Conservation (phyloP, 2,113 vertebrate species). For the Gallinago paraguaiae region DNA sequence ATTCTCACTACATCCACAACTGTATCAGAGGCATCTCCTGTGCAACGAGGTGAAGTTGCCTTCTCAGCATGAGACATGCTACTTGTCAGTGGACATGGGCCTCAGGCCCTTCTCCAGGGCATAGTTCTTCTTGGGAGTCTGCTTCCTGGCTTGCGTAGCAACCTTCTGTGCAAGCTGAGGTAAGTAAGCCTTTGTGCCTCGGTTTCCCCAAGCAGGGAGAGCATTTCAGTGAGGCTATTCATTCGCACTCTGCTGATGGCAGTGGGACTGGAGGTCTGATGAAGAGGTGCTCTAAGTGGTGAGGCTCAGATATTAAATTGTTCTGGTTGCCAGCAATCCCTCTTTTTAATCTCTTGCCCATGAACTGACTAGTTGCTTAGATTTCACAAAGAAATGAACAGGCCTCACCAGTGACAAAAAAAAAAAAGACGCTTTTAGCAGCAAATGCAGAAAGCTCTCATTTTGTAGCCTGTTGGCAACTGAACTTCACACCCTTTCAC, state of each 20-base stretch:
- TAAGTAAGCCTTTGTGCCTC: background rate
- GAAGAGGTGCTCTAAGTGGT: background rate
- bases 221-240: background rate
- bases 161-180: background rate
- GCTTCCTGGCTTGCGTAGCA: background rate
- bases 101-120: background rate
- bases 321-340: background rate
- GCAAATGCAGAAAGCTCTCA: background rate
- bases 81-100: background rate
- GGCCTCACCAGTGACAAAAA: background rate
- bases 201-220: background rate
- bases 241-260: background rate
- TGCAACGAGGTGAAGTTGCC: rapidly evolving
- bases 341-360: background rate
- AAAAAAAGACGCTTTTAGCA: background rate
- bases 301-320: background rate
- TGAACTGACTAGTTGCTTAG: background rate
- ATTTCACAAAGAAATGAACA: background rate
- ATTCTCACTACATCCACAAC: rapidly evolving
- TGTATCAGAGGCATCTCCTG: background rate
- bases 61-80: background rate
- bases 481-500: background rate
- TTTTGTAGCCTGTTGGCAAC: background rate
- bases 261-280: background rate
- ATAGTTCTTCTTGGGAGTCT: background rate